Percentiles rank a stretch among this genome's conserved stretches.
phyloP scores from a whole-genome alignment of 2,113 vertebrate genomes.

The Ondatra zibethicus region DNA sequence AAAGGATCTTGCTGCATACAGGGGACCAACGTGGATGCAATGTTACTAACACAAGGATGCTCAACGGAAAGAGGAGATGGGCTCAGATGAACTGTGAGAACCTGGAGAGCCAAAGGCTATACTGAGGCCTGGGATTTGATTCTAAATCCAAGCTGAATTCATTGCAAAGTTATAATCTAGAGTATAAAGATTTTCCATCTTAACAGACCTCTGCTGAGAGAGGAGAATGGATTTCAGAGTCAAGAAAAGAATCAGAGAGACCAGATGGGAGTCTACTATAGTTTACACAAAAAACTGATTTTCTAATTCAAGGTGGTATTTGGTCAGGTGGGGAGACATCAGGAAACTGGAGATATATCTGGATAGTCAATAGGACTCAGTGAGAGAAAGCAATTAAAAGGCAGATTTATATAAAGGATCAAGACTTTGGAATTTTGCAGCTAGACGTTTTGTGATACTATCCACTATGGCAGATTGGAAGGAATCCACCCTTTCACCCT shows the following conservation, averaged over 20 bases:
- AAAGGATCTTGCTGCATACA: background rate
- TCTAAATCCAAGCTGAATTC: slow-evolving; percentile 35
- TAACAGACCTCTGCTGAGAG: background rate
- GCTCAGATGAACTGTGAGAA: background rate
- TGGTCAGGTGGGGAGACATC: background rate
- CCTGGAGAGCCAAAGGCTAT: fast-evolving
- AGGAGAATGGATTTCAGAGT: background rate
- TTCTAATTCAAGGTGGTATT: slow-evolving; percentile 15
- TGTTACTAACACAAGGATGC: background rate
- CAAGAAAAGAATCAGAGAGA: background rate
- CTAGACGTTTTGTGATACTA: background rate
- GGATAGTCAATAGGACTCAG: background rate
- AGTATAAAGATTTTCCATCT: background rate
- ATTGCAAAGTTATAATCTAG: background rate
- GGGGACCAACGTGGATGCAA: background rate
- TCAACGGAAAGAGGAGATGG: background rate
- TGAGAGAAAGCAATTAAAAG: slow-evolving; percentile 7
- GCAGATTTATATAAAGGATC: background rate
- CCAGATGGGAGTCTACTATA: background rate
- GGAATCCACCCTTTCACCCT: background rate
- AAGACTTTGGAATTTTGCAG: background rate
- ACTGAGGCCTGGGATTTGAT: slow-evolving; percentile 14
- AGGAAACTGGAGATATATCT: background rate
- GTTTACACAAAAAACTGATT: background rate
- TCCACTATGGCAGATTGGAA: background rate